phyloP scores from a whole-genome alignment of 2,797 vertebrate genomes.

The Melanotaenia maccullochi region DNA sequence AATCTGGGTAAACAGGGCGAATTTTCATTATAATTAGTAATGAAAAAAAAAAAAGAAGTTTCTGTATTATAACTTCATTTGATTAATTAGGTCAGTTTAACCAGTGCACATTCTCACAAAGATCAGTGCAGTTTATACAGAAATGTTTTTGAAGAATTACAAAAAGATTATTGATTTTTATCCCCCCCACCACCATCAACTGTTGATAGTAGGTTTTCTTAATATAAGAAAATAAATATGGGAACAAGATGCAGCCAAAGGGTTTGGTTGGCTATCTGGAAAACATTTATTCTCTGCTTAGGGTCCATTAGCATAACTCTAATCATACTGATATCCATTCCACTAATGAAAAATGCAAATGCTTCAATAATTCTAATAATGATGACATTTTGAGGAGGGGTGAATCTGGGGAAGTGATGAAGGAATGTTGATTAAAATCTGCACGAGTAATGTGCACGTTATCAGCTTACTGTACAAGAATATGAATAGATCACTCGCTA shows the following conservation, averaged over 20 bases:
- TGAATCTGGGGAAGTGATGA: slow-evolving; percentile 18
- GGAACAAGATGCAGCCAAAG: slow-evolving; percentile 7
- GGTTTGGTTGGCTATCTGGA: not conserved
- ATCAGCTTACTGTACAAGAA: slow-evolving; percentile 23
- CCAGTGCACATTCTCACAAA: slow-evolving; percentile 23
- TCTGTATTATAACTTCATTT: slow-evolving; percentile 45
- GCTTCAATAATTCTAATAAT: slow-evolving; percentile 5
- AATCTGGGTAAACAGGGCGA: slow-evolving; percentile 56
- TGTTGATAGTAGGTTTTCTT: not conserved
- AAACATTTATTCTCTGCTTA: slow-evolving; percentile 9
- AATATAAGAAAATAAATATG: not conserved
- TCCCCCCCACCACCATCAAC: not conserved
- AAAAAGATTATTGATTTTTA: not conserved
- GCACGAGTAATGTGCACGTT: not conserved
- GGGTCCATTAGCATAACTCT: slow-evolving; percentile 40
- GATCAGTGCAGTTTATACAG: not conserved
- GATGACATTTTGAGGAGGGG: slow-evolving; percentile 32
- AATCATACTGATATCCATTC: slow-evolving; percentile 38
- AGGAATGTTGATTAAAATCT: slow-evolving; percentile 39
- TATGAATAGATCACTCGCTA: not conserved
- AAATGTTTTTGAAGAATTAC: not conserved
- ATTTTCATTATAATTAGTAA: slow-evolving; percentile 58
- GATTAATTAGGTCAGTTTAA: slow-evolving; percentile 64
- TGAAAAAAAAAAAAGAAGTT: not conserved
- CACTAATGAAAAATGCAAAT: slow-evolving; percentile 60